Evolutionary conservation across 2,113 vertebrate species (phyloP).

Genomic region (Neotoma lepida): DNA sequence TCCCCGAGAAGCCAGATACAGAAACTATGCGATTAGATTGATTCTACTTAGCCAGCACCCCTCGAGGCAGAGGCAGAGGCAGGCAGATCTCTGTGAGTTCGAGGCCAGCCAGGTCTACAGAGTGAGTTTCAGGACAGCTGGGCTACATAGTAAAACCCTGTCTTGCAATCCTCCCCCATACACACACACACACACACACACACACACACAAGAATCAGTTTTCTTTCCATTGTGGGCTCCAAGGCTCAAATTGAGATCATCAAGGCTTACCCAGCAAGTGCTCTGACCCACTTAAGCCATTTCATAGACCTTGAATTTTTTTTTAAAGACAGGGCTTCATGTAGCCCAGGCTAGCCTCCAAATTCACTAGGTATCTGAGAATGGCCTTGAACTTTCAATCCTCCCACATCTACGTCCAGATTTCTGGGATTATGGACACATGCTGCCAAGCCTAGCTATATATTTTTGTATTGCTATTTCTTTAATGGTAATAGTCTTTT

Average conservation of each 20-base stretch:
- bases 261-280: not conserved
- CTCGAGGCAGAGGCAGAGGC: too few relatives aligned
- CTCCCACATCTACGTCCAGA: too few relatives aligned
- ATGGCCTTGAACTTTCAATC: not conserved
- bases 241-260: not conserved
- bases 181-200: too few relatives aligned
- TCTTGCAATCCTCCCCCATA: too few relatives aligned
- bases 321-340: not conserved
- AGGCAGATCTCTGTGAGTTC: too few relatives aligned
- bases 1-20: not conserved
- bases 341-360: not conserved
- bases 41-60: too few relatives aligned
- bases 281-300: not conserved
- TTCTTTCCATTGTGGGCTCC: not conserved
- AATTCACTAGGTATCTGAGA: not conserved
- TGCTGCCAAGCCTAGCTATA: not conserved
- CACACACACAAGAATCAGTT: not conserved
- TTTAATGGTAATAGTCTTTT: not conserved
- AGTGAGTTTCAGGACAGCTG: too few relatives aligned
- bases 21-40: not conserved
- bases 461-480: slow-evolving; percentile 19
- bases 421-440: not conserved
- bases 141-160: too few relatives aligned
- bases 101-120: too few relatives aligned
- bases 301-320: not conserved